Base-by-base conservation (phyloP, 2,113 vertebrate species). In the Phainopepla nitens region DNA sequence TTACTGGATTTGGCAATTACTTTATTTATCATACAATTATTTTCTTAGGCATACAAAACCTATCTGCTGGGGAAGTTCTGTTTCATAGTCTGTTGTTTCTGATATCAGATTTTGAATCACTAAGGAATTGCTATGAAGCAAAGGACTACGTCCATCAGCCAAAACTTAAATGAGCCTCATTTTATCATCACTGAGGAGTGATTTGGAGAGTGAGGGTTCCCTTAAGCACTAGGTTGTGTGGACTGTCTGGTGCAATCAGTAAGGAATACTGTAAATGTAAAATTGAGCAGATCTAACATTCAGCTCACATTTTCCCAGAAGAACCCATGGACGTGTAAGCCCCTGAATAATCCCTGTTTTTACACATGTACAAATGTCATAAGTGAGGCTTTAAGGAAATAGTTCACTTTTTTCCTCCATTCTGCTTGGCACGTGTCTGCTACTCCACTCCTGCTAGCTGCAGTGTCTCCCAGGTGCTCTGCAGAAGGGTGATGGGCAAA, bases 261-360 rank as follows among this genome's bases (percentile, higher is more conserved):
- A 71, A 57, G 35, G 42, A 84, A 33, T 6, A 8, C 20, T 44
- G 44, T 64, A 62, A 78, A 62, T 31, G 31, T 22, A 14, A 53
- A 89, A 81, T 31, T 35, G 35, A 91, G 81, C 56, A 71, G 50
- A 61, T 49, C 45, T 78, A 83, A 70, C 50, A 33, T 73, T 89
- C 44, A 36, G 69, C 73, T 84, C 69, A 41, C 36, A 36, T 28
- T 47, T 86, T 76, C 64, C 39, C 24, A 78, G 56, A 66, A 83
- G 60, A 86, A 68, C 41, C 17, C n/a, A 5, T 8, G 42, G 51
- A 47, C 0, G 0, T 10, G 27, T 3, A 54, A 60, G 4, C 17
- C 29, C 29, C 44, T 42, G 50, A 71, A 90, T 56, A 92, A 70
- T 42, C 42, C 16, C 49, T 60, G 24, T 0, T 83, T 76, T 89